Evolutionary conservation across 2,797 vertebrate species (phyloP).

Genomic region (Cynopterus sphinx): DNA sequence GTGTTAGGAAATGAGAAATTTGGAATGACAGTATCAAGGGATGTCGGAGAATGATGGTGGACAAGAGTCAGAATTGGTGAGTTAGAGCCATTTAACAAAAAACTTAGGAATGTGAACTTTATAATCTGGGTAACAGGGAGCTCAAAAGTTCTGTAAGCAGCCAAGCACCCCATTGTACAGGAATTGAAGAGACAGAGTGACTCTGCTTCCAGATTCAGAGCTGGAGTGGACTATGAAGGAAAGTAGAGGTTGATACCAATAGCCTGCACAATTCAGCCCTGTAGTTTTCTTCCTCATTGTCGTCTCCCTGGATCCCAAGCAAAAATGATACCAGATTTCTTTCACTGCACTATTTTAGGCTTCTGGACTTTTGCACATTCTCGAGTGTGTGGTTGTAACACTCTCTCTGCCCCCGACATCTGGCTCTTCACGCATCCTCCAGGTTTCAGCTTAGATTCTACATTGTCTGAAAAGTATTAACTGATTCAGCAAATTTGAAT

Average conservation of each 20-base stretch:
- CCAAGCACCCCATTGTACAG: neutral
- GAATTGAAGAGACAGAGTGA: neutral
- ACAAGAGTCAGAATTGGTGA: neutral
- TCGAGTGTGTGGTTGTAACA: fast-evolving
- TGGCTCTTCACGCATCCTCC: neutral
- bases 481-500: neutral
- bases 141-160: neutral
- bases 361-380: neutral
- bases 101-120: neutral
- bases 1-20: neutral
- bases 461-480: neutral
- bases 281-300: neutral
- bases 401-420: neutral
- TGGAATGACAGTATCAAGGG: neutral
- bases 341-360: neutral
- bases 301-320: neutral
- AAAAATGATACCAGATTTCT: neutral
- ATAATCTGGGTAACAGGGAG: too few species aligned
- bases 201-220: neutral
- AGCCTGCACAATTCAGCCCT: neutral
- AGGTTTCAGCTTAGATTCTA: neutral
- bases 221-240: neutral
- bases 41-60: neutral
- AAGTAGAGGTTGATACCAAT: neutral
- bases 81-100: neutral